Conservation (phyloP, 1,140 invertebrate species). For the Ostrea denselamellosa region DNA sequence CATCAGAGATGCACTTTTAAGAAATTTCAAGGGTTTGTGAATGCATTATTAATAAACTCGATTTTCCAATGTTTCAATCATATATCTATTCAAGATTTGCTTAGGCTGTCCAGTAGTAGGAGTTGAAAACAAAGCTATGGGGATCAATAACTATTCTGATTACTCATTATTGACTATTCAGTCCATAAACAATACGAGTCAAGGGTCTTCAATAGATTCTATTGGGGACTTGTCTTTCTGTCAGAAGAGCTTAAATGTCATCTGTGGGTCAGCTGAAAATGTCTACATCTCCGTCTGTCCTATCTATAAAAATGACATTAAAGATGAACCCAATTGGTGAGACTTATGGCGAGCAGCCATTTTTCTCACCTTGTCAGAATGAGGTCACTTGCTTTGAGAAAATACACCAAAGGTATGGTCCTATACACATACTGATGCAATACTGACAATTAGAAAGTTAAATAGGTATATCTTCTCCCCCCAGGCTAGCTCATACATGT, state of each 20-base stretch:
- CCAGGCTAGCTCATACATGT: not conserved
- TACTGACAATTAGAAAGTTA: not conserved
- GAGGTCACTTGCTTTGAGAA: not conserved
- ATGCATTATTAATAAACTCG: not conserved
- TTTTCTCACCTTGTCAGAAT: conserved; percentile 30
- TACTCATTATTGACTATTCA: conserved; percentile 22
- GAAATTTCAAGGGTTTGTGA: not conserved
- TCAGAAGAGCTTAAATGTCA: not conserved
- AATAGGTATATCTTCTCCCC: not conserved
- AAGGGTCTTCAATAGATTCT: conserved; percentile 2
- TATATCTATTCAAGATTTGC: not conserved
- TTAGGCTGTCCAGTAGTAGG: not conserved
- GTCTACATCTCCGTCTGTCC: not conserved
- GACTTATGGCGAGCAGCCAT: not conserved
- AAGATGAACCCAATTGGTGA: not conserved
- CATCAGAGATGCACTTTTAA: too few relatives aligned
- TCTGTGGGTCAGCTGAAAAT: not conserved
- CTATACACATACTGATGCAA: not conserved
- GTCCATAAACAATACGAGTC: conserved; percentile 25
- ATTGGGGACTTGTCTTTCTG: not conserved
- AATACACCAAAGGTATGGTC: not conserved
- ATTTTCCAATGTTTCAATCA: not conserved
- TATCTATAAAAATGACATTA: not conserved
- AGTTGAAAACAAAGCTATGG: not conserved
- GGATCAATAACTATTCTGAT: conserved; percentile 11